These are phyloP conservation scores for Drosophila testacea DNA, from an alignment of 2,888 invertebrate genomes.

Conservation along the genomic window DNA sequence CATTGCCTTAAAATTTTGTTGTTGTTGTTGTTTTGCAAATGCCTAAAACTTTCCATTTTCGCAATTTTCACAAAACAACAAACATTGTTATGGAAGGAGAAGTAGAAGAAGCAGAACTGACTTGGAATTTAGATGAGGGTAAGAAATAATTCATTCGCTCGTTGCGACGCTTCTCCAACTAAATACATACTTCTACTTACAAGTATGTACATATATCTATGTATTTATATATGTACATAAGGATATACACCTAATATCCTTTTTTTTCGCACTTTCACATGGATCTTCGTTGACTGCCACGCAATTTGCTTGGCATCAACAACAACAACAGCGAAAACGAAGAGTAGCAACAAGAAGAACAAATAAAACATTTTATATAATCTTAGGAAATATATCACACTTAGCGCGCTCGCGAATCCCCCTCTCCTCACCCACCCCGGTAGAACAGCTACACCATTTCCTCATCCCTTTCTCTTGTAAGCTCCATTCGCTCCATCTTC, in stretches of 20 bases:
- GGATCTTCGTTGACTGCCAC: constrained; percentile 49
- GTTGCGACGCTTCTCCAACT: constrained; percentile 49
- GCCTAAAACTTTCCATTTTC: constrained; percentile 48
- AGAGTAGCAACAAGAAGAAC: constrained; percentile 69
- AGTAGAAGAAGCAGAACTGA: constrained; percentile 14
- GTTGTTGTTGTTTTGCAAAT: constrained; percentile 35
- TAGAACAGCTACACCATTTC: neutral
- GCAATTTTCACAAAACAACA: constrained; percentile 52
- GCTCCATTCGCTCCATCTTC: constrained; percentile 44
- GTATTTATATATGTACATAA: constrained; percentile 14
- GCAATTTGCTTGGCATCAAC: constrained; percentile 74
- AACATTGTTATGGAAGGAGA: neutral
- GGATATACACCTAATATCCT: constrained; percentile 64
- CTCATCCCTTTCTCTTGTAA: neutral
- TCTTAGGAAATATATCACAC: constrained; percentile 86
- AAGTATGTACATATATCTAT: constrained; percentile 3
- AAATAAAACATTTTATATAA: constrained; percentile 85
- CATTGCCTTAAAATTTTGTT: constrained; percentile 14
- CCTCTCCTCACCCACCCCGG: neutral
- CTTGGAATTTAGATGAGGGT: constrained; percentile 74
- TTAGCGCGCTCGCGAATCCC: constrained; percentile 78
- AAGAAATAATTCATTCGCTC: constrained; percentile 78
- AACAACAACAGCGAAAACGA: constrained; percentile 30
- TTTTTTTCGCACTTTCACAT: constrained; percentile 66
- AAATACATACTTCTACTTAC: constrained; percentile 1